Percentiles rank a stretch among this genome's conserved stretches.
phyloP scores from a whole-genome alignment of 2,797 vertebrate species.

The Anguilla marmorata region DNA sequence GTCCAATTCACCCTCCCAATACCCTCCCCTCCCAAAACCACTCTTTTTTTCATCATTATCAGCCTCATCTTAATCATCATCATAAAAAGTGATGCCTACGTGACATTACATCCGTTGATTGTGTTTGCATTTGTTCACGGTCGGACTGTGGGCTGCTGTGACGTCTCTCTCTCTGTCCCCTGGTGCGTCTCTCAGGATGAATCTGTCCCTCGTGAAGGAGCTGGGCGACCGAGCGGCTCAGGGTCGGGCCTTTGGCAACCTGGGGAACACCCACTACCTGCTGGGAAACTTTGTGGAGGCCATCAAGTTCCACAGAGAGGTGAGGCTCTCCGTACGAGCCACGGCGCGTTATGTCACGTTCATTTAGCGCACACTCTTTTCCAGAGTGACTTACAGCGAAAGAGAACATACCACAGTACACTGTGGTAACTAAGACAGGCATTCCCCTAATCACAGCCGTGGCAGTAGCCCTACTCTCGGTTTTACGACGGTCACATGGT shows the following conservation, averaged over 20 bases:
- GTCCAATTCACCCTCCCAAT: neutral
- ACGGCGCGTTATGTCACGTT: neutral
- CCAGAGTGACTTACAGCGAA: neutral
- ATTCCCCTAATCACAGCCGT: neutral
- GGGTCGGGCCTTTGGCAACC: conserved; percentile 91
- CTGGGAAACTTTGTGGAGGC: conserved; percentile 93
- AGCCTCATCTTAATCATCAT: neutral
- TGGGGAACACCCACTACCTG: conserved; percentile 95
- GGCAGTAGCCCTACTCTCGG: neutral
- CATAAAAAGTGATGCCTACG: too few relatives aligned
- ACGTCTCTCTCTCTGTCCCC: too few relatives aligned
- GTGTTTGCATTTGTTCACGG: neutral
- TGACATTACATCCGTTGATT: neutral
- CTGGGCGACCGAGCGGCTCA: conserved; percentile 91
- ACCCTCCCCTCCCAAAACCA: neutral
- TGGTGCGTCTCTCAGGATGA: conserved; percentile 77
- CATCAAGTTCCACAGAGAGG: conserved; percentile 93
- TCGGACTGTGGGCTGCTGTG: neutral
- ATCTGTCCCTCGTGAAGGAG: conserved; percentile 91
- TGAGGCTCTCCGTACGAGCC: conserved; percentile 54
- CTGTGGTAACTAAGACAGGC: too few relatives aligned
- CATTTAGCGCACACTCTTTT: neutral
- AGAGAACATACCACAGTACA: neutral
- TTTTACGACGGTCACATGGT: neutral
- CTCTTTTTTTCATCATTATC: neutral